Base-by-base conservation (phyloP, 2,797 vertebrate species). In the Enteromius trimaculatus region DNA sequence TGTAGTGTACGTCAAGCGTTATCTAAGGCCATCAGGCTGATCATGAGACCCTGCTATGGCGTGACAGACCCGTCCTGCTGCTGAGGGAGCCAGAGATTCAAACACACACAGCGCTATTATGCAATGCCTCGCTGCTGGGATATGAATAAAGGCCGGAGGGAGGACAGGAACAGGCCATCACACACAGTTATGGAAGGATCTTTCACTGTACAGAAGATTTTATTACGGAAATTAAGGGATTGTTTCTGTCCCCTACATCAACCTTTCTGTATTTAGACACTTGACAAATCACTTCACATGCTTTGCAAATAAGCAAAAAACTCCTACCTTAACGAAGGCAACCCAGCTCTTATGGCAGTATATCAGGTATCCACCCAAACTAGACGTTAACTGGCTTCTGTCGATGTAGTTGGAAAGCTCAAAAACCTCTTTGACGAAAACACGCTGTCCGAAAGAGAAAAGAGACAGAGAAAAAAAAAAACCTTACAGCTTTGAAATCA, bases 321-420 rank as follows among this genome's bases (percentile, higher is more conserved):
- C 16, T 65, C 62, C 62, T 64, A 65, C 94, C 93, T 93, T 95
- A 29, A 94, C 88, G 68, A 95, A 95, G 29, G 85, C 71, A 0
- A 92, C 92, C 95, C 95, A 95, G 76, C 93, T 95, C 23, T 87
- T 85, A 78, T 95, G 95, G 66, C 89, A 90, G 89, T 94, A 95
- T 19, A 93, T 42, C 6, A 94, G 86, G 83, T 95, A 95, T 26
- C 94, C 95, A 0, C 94, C 95, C 77, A 95, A 34, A 3, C 89
- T 85, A 0, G 90, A 51, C 0, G 89, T 86, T 0, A 95, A 86
- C 90, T 95, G 94, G 83, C 95, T 95, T 58, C 92, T 78, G 79
- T 95, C 95, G 2, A 95, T 92, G 86, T 93, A 91, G 90, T 92
- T 95, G 49, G 88, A 93, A n/a, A 95, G 91, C 58, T 95, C 93